These are phyloP conservation scores for Misgurnus mizolepis DNA, from an alignment of 2,113 vertebrate species.

Conservation along the genomic window DNA sequence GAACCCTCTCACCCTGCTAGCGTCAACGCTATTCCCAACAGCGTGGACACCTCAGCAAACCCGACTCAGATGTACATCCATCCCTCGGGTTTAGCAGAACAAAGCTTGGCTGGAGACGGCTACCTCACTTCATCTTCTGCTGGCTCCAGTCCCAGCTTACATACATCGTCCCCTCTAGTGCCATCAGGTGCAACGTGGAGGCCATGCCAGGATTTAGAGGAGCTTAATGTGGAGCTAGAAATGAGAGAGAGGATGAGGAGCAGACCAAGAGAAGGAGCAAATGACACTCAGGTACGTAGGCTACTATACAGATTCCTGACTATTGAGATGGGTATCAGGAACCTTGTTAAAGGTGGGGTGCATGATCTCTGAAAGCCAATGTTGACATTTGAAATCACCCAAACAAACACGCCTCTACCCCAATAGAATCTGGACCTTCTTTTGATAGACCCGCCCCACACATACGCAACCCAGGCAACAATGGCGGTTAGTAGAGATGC, in stretches of 20 bases:
- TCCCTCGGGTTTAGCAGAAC: conserved; percentile 52
- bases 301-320: neutral
- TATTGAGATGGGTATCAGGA: too few species aligned
- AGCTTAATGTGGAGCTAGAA: conserved; percentile 71
- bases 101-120: conserved; percentile 57
- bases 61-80: conserved; percentile 62
- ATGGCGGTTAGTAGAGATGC: too few species aligned
- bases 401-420: too few species aligned
- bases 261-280: conserved; percentile 63
- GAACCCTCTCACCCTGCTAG: conserved; percentile 58
- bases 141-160: conserved; percentile 71
- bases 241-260: conserved; percentile 74
- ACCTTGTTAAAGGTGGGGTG: too few species aligned
- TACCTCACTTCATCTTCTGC: conserved; percentile 69
- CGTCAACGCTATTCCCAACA: conserved; percentile 58
- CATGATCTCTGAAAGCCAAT: too few species aligned
- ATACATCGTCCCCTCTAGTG: conserved; percentile 59
- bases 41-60: conserved; percentile 35
- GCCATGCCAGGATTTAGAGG: conserved; percentile 67
- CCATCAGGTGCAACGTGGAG: conserved; percentile 69
- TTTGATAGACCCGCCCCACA: too few species aligned
- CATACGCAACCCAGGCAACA: too few species aligned
- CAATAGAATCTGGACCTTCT: too few species aligned
- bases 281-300: conserved; percentile 60
- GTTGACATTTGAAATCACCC: too few species aligned